Percentiles rank a stretch among this genome's conserved stretches.
Evolutionary conservation across 92 coral and sea anemone species (phyloP).

Genomic region (Pocillopora meandrina): DNA sequence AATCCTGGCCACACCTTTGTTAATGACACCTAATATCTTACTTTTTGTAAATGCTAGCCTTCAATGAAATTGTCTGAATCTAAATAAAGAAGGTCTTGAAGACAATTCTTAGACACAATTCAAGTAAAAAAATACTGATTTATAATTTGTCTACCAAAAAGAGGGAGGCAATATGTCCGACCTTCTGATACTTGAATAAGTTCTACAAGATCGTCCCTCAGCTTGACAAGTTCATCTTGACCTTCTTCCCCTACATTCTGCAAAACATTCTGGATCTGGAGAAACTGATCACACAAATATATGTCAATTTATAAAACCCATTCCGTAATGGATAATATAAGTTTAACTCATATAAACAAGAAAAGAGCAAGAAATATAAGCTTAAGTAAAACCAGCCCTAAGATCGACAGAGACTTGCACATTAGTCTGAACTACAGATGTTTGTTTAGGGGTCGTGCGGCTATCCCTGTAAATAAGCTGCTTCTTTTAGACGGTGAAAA

Average conservation of each 20-base stretch:
- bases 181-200: conserved; percentile 92
- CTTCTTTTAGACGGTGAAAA: neutral
- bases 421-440: no score
- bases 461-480: neutral
- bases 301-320: neutral
- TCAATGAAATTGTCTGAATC: no score
- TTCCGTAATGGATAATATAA: neutral
- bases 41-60: no score
- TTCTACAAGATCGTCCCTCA: conserved; percentile 86
- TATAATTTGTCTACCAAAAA: neutral
- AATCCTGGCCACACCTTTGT: no score
- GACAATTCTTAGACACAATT: no score
- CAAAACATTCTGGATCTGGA: conserved; percentile 75
- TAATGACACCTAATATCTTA: no score
- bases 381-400: no score
- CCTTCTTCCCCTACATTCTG: conserved; percentile 70
- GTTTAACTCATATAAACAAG: no score
- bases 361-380: no score
- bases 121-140: neutral
- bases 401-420: neutral
- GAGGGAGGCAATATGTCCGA: neutral
- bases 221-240: conserved; percentile 78
- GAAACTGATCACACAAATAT: conserved; percentile 55
- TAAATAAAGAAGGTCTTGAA: no score
- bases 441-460: no score